Base-by-base conservation (phyloP, 1,140 invertebrate species). In the Rhizoglyphus robini region DNA sequence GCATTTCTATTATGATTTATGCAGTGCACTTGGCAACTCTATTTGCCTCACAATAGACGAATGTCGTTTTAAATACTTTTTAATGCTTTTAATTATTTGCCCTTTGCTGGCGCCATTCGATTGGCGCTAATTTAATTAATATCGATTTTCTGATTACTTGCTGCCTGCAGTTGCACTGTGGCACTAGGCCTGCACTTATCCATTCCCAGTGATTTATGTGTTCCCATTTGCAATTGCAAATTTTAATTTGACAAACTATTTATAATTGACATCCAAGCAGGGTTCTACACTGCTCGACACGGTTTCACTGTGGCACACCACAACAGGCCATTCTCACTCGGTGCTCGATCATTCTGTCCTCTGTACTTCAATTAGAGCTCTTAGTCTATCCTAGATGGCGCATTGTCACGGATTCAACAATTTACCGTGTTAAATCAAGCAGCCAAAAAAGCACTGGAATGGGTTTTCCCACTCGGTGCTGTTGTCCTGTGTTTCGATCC, bases 121-220 rank as follows among this genome's bases (percentile, higher is more conserved):
- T 41, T 54, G 51, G 51, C 8, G 51, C 51, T 54, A 54, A 54
- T 54, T 54, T 32, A 54, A 54, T 54, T 54, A 54, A 54, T 54
- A 54, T 54, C 51, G 51, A 54, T 54, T 54, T 54, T 54, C 51
- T 20, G 51, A 54, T 54, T 23, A 54, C 51, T 54, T 8, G 51
- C 51, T 20, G 51, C 23, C 23, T 41, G 8, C 8, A 41, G 36
- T 11, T 41, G 8, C 36, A 41, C 36, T 41, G 8, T 54, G 8
- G 23, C 23, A 54, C 8, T 32, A 8, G 8, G 23, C 23, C 15
- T 54, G 8, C 31, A 54, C 51, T n/a, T 54, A 54, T 32, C 23
- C 23, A 11, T 54, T 54, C 20, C 20, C 20, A 8, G 8, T 54
- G 51, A 54, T 8, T 54, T 54, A 54, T 54, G 51, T 20, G 8